Base-by-base conservation (phyloP, 2,797 vertebrate species). In the Champsocephalus gunnari region DNA sequence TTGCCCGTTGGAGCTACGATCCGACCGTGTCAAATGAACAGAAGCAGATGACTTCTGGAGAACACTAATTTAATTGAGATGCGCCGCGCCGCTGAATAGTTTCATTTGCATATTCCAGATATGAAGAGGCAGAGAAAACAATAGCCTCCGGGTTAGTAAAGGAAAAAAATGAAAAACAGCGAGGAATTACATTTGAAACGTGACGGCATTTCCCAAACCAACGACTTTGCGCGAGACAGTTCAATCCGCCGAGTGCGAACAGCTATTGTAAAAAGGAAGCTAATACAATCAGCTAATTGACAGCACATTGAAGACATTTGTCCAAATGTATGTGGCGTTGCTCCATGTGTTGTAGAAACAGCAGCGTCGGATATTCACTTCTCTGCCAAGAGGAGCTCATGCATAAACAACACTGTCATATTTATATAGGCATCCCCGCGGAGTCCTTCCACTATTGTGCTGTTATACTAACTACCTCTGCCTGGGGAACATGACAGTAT, bases 361-460 rank as follows among this genome's bases (percentile, higher is more conserved):
- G 76, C 66, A 89, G 85, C 43, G 45, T 77, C 19, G 84, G 84
- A 89, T 88, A 80, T 86, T 87, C 84, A 80, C 81, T 76, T 88
- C 80, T 71, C 88, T 80, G 83, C 87, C 90, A 89, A 82, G 85
- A 92, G 71, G 69, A 86, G 80, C 91, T 94, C 91, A 93, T 93
- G 92, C 91, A 92, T 93, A 93, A 93, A 93, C 89, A 88, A 91
- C 70, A 78, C 70, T 92, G 91, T 89, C 93, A 90, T 92, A 90
- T 92, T 92, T 90, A 92, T 87, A 86, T 88, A 87, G 84, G 80
- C 88, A 66, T 91, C 88, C 89, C 92, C 5, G 68, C 12, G 54
- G 88, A 92, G 89, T 71, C 79, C 86, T 76, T 82, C 84, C 79
- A 56, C 79, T 53, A 83, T 88, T 90, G 88, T 87, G 76, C 82